phyloP scores from a whole-genome alignment of 2,888 invertebrate genomes.

The Cheilosia pagana region DNA sequence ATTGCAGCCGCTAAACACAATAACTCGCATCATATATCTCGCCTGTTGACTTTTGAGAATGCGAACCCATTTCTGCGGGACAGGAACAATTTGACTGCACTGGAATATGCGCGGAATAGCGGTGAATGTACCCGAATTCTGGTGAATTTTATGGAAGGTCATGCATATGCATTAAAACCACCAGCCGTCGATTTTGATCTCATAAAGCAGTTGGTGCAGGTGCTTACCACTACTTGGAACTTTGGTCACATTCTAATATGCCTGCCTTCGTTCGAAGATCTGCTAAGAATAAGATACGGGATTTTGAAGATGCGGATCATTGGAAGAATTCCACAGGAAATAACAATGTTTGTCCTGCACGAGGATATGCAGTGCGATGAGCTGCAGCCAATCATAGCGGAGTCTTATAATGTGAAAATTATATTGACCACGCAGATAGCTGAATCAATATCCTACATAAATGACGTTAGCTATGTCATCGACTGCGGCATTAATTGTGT shows the following conservation, averaged over 20 bases:
- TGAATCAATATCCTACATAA: constrained; percentile 95
- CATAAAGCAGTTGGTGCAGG: constrained; percentile 55
- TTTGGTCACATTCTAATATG: constrained; percentile 92
- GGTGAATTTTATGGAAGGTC: neutral
- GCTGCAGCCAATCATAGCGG: constrained; percentile 90
- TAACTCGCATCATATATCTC: constrained; percentile 86
- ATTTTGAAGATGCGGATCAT: constrained; percentile 82
- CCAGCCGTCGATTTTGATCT: constrained; percentile 50
- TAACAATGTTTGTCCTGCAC: constrained; percentile 85
- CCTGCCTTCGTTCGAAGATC: constrained; percentile 96
- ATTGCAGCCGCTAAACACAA: constrained; percentile 92
- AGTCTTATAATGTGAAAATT: constrained; percentile 88
- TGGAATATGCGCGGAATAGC: constrained; percentile 71
- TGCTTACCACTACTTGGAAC: constrained; percentile 76
- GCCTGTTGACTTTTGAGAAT: constrained; percentile 88
- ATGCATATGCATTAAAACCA: constrained; percentile 7
- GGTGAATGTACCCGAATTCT: constrained; percentile 46
- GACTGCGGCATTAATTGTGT: constrained; percentile 87
- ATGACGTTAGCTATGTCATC: constrained; percentile 95
- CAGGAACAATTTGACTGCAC: constrained; percentile 68
- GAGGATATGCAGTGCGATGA: constrained; percentile 94
- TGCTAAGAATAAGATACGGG: constrained; percentile 88
- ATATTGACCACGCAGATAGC: constrained; percentile 96
- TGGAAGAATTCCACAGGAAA: constrained; percentile 78
- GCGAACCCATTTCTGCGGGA: constrained; percentile 80